Evolutionary conservation across 2,113 vertebrate species (phyloP), one percentile per base, ranked within the genome.

Genomic region (Dromaius novaehollandiae): DNA sequence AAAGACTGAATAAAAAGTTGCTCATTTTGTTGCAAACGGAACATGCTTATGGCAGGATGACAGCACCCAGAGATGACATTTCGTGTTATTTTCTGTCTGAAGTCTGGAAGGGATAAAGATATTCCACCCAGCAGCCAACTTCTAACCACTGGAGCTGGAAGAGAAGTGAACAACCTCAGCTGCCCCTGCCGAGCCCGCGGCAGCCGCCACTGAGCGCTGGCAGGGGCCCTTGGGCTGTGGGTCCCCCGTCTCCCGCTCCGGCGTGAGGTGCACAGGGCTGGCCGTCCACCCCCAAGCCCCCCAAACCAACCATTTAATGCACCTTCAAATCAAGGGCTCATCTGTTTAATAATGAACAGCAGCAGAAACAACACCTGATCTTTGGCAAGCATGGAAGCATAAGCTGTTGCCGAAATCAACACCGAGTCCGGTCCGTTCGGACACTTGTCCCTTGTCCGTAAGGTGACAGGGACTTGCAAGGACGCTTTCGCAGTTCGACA

Each of bases 211-310:
- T 18, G 48, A 46, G 17, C 13, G 46, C 77, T 28, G 51, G 58
- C 11, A 22, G 0, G 1, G 58, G 61, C 61, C 18, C 16, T 15
- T 2, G 34, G 73, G 4, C n/a, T 30, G 30, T 1, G 9, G 1
- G 2, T 63, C 10, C 18, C 18, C 56, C 44, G 44, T 13, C 8
- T 32, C 25, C 25, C 26, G 14, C 44, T 14, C 6, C 17, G 11
- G 46, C 18, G 46, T 18, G 19, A 17, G 44, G 38, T 38, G 40
- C 25, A 66, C 30, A 26, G 9, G 7, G 6, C 38, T 55, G 21
- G 13, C 38, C 42, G 14, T 25, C 61, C 44, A 30, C 48, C 10
- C 46, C 25, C 9, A 19, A 34, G 25, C 36, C 40, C 55, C 42
- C 17, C 40, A 50, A 3, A 34, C 5, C 4, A 74, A 55, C 7